These are phyloP conservation scores for Lucinisca nassula DNA, from an alignment of 2,888 invertebrate species.

Conservation along the genomic window DNA sequence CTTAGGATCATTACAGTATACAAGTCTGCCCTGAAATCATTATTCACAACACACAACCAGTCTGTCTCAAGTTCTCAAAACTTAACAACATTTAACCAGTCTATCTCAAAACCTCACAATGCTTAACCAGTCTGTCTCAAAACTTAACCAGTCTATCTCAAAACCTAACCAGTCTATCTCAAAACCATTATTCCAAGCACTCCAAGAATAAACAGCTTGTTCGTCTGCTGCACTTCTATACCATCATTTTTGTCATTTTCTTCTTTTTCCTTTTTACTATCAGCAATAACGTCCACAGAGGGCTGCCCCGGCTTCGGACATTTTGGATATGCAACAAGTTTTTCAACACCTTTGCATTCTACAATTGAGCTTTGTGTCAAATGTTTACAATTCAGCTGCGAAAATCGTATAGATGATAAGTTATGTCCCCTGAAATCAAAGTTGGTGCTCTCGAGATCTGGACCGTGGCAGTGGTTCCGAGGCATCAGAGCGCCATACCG, in stretches of 20 bases:
- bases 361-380: background rate
- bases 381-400: background rate
- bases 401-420: background rate
- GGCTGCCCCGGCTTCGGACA: background rate
- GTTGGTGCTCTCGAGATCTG: conserved; percentile 12
- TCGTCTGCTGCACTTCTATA: background rate
- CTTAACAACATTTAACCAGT: too few species aligned
- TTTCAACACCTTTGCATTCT: background rate
- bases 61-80: too few species aligned
- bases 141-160: too few species aligned
- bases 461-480: conserved; percentile 53
- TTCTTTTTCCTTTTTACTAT: background rate
- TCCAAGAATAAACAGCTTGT: background rate
- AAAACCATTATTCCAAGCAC: background rate
- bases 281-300: background rate
- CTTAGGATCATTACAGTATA: too few species aligned
- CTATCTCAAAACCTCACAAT: too few species aligned
- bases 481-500: background rate
- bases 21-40: too few species aligned
- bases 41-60: too few species aligned
- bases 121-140: too few species aligned
- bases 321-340: background rate
- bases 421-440: background rate
- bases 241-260: background rate
- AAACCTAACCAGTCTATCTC: too few species aligned